Percentiles rank a stretch among this genome's conserved stretches.
phyloP scores from a whole-genome alignment of 23 tunicate genomes.

The Oikopleura vanhoeffeni region DNA sequence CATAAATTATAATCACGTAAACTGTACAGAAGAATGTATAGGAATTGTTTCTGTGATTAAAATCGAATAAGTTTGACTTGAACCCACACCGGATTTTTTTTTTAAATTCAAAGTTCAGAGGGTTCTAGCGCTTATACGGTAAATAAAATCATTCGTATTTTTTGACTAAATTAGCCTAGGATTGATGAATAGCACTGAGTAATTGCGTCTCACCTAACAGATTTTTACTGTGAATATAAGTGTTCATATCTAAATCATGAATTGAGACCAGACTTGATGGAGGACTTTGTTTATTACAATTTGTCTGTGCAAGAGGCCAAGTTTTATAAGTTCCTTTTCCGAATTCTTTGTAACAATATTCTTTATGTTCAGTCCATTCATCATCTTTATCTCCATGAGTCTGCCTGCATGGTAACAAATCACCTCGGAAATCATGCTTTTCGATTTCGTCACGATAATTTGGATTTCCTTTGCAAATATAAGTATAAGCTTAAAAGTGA shows the following conservation, averaged over 20 bases:
- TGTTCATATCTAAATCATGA: background rate
- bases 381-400: background rate
- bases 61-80: too few relatives aligned
- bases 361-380: background rate
- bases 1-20: too few relatives aligned
- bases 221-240: background rate
- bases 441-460: background rate
- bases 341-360: background rate
- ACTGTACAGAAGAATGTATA: too few relatives aligned
- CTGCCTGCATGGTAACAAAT: background rate
- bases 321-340: background rate
- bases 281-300: background rate
- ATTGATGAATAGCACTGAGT: too few relatives aligned
- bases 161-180: too few relatives aligned
- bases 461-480: background rate
- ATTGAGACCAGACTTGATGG: constrained; percentile 6
- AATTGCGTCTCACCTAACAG: background rate
- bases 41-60: too few relatives aligned
- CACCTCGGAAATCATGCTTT: background rate
- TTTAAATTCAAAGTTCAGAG: too few relatives aligned
- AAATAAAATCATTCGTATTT: too few relatives aligned
- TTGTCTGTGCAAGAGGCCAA: background rate
- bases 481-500: too few relatives aligned
- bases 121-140: too few relatives aligned
- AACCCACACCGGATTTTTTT: too few relatives aligned